Evolutionary conservation across 1,140 invertebrate genomes (phyloP).

Genomic region (Xylocopa sonorina): DNA sequence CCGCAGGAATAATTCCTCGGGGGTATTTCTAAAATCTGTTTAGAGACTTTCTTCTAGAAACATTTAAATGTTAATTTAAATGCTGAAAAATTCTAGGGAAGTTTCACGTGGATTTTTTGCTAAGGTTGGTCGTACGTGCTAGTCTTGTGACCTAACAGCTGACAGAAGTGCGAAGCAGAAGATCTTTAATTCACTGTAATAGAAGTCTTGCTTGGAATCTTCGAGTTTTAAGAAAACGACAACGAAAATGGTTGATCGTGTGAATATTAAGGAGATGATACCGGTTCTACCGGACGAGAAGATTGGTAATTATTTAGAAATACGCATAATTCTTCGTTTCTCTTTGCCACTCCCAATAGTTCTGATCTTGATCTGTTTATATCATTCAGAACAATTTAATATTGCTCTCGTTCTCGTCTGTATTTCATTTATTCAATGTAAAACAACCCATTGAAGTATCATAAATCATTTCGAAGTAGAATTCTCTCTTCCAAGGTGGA

Average conservation of each 20-base stretch:
- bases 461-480: not conserved
- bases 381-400: not conserved
- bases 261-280: constrained; percentile 88
- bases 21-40: no score
- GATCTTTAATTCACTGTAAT: not conserved
- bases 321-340: constrained; percentile 46
- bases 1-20: no score
- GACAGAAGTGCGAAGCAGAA: constrained; percentile 26
- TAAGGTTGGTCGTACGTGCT: constrained; percentile 34
- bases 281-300: constrained; percentile 89
- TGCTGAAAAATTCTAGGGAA: not conserved
- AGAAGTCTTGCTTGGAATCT: constrained; percentile 4
- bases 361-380: constrained; percentile 34
- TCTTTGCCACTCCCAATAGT: constrained; percentile 74
- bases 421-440: not conserved
- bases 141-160: constrained; percentile 73
- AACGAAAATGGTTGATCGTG: constrained; percentile 78
- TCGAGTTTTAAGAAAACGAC: not conserved
- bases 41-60: no score
- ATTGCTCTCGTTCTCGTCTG: not conserved
- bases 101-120: not conserved
- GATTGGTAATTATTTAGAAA: constrained; percentile 85
- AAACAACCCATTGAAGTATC: not conserved
- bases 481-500: not conserved
- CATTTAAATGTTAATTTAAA: not conserved